A percentile compares a stretch with the other conserved stretches of the same genome.
Evolutionary conservation across 2,797 vertebrate species (phyloP).

Genomic region (Artibeus jamaicensis): DNA sequence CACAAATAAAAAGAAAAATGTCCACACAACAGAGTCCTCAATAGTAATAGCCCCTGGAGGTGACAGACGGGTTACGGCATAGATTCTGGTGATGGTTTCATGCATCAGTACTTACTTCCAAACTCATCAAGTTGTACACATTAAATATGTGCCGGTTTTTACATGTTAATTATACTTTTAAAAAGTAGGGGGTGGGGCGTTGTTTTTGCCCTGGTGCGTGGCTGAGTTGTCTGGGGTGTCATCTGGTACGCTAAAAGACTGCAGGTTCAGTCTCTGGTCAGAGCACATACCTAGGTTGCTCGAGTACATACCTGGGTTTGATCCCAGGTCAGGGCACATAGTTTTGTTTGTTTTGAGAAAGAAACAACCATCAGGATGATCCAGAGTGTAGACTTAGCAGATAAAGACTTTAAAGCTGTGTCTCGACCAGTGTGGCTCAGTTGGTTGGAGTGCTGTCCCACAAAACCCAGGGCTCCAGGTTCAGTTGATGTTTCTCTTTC

Average conservation of each 20-base stretch:
- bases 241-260: neutral
- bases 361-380: neutral
- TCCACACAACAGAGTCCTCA: neutral
- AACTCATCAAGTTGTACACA: neutral
- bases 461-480: no score
- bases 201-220: neutral
- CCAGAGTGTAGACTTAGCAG: neutral
- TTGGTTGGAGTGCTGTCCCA: no score
- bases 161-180: neutral
- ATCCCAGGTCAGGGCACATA: no score
- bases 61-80: neutral
- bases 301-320: no score
- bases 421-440: no score
- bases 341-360: neutral
- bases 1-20: neutral
- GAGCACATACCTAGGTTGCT: no score
- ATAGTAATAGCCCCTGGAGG: neutral
- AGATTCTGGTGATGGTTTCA: neutral
- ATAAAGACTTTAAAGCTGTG: neutral
- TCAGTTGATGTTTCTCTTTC: no score
- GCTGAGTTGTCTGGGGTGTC: no score
- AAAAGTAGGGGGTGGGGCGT: neutral
- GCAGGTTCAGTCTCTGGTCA: no score
- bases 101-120: neutral
- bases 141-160: no score